Base-by-base conservation (phyloP, 2,888 invertebrate species). In the Choristoneura rosaceana region DNA sequence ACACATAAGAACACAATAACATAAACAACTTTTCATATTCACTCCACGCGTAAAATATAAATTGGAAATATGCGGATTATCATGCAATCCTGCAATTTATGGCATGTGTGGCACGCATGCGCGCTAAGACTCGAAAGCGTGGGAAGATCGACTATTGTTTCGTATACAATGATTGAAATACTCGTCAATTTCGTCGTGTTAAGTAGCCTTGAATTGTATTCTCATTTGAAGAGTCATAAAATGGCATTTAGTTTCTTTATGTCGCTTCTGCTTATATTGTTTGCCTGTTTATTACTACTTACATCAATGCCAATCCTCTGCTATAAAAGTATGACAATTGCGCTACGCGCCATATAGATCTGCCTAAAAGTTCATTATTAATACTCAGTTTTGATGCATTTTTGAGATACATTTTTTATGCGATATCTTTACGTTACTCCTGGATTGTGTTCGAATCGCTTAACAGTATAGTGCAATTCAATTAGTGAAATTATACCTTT, bases 101-200 rank as follows among this genome's bases (percentile, higher is more conserved):
- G 52, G 68, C 71, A 80, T 78, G 75, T 78, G 74, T 75, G 76
- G 74, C 78, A 77, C 77, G 76, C 78, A 78, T 78, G 76, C 76
- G 64, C 64, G 67, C 70, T 70, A 63, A 69, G 62, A 71, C 64
- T 77, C 73, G 77, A 78, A 78, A 78, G 79, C 79, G 80, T 80
- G 80, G 76, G 80, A 79, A 75, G 77, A 61, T 65, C 62, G 69
- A 43, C 15, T 33, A 63, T 70, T 66, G 69, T 69, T 68, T 69
- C 50, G 41, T 73, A 63, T 58, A 41, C 43, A 59, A 71, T 58
- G 50, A 60, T n/a, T 55, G n/a, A 62, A 62, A 52, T 43, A n/a
- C 50, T 34, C 17, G 50, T 7, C 50, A 50, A 62, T 33, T 43
- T 55, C 58, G 43, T 25, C 17, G 38, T 52, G 4, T 38, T 50